phyloP scores from a whole-genome alignment of 2,888 invertebrate species.

The Zelleria hepariella region DNA sequence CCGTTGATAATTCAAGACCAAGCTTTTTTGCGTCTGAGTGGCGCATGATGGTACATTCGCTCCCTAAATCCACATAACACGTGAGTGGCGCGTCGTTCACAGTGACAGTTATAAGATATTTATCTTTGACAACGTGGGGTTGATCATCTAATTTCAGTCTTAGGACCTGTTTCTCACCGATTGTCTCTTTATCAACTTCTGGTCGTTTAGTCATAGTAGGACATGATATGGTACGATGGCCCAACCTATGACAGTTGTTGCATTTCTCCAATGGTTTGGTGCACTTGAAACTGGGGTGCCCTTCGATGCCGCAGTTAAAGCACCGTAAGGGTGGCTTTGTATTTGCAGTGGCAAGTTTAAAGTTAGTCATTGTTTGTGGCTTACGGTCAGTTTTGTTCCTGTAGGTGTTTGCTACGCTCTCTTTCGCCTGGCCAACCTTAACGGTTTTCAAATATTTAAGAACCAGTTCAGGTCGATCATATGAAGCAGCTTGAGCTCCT shows the following conservation, averaged over 20 bases:
- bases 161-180: neutral
- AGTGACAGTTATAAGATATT: neutral
- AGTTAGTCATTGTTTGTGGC: no score
- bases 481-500: conserved; percentile 17
- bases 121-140: neutral
- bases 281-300: neutral
- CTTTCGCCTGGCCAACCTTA: conserved; percentile 1
- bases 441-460: conserved; percentile 14
- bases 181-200: neutral
- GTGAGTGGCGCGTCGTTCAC: neutral
- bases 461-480: conserved; percentile 13
- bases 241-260: neutral
- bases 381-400: neutral
- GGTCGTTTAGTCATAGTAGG: neutral
- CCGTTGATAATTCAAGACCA: neutral
- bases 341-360: neutral
- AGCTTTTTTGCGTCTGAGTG: neutral
- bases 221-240: neutral
- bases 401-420: no score
- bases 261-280: neutral
- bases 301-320: neutral
- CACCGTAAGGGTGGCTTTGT: no score
- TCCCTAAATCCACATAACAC: neutral
- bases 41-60: neutral
- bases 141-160: neutral